These are phyloP conservation scores for Drosophila neotestacea DNA, from an alignment of 2,888 invertebrate species.

Conservation along the genomic window DNA sequence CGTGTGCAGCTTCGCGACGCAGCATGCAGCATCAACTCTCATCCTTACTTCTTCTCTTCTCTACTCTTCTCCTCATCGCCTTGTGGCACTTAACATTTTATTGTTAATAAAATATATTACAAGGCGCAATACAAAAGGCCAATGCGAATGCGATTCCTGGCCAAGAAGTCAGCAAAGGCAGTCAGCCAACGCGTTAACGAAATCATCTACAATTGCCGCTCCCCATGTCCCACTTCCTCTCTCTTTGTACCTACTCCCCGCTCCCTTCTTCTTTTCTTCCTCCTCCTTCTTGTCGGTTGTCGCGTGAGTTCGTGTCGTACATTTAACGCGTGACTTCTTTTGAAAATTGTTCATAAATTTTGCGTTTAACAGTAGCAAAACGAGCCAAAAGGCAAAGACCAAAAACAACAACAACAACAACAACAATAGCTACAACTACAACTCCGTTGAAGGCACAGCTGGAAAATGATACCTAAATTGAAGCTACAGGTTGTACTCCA, in stretches of 20 bases:
- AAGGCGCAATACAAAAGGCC: slow-evolving; percentile 76
- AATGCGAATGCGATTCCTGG: slow-evolving; percentile 45
- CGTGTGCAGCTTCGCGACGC: slow-evolving; percentile 30
- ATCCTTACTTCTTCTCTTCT: background rate
- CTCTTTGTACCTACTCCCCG: background rate
- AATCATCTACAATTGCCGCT: slow-evolving; percentile 70
- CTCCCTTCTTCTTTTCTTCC: background rate
- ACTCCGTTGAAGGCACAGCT: slow-evolving; percentile 55
- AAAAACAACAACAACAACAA: slow-evolving; percentile 3
- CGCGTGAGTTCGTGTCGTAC: slow-evolving; percentile 80
- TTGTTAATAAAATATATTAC: slow-evolving; percentile 82
- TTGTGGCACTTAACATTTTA: slow-evolving; percentile 81
- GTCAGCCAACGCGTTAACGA: slow-evolving; percentile 73
- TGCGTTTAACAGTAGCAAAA: slow-evolving; percentile 77
- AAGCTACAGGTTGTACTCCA: slow-evolving; percentile 7
- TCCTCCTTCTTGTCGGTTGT: slow-evolving; percentile 44
- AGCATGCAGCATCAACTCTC: slow-evolving; percentile 33
- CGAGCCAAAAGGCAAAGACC: slow-evolving; percentile 33
- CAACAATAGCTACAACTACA: slow-evolving; percentile 24
- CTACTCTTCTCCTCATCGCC: slow-evolving; percentile 25
- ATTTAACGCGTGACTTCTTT: slow-evolving; percentile 79
- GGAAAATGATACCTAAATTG: slow-evolving; percentile 33
- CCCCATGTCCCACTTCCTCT: slow-evolving; percentile 17
- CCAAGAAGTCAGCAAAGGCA: slow-evolving; percentile 25
- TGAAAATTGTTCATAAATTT: slow-evolving; percentile 81